Percentiles rank a stretch among this genome's conserved stretches.
Conservation (phyloP, 2,797 vertebrate species). For the Gallinago nigripennis region DNA sequence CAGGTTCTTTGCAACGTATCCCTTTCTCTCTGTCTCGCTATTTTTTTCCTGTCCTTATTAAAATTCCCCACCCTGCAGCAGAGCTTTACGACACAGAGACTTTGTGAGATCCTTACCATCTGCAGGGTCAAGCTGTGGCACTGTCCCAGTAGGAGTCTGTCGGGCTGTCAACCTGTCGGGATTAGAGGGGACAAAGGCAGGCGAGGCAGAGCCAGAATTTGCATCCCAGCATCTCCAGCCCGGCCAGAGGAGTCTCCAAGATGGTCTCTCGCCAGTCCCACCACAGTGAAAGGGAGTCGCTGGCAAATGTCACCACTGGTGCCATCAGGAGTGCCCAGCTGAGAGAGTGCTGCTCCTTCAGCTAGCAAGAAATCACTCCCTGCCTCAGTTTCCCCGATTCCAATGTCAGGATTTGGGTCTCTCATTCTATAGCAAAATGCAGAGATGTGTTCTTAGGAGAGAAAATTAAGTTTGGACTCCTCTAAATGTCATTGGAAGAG, state of each 20-base stretch:
- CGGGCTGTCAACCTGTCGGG: background rate
- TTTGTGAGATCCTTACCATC: background rate
- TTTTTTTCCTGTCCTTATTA: conserved; percentile 47
- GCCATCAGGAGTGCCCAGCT: background rate
- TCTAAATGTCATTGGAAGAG: background rate
- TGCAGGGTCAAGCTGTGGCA: conserved; percentile 18
- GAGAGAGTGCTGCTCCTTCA: background rate
- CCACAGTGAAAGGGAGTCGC: fast-evolving
- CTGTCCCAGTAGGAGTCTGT: conserved; percentile 16
- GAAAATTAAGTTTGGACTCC: background rate
- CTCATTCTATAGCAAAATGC: background rate
- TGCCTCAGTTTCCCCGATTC: conserved; percentile 1
- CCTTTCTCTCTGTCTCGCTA: conserved; percentile 18
- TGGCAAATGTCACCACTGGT: background rate
- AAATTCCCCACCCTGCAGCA: conserved; percentile 58
- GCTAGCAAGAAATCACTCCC: fast-evolving
- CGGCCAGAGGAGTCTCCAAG: background rate
- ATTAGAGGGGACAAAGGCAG: background rate
- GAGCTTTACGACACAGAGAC: background rate
- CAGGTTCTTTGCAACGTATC: conserved; percentile 40
- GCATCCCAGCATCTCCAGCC: fast-evolving
- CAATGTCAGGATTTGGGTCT: fast-evolving
- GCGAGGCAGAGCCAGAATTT: background rate
- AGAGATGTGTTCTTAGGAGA: background rate
- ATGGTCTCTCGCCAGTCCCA: fast-evolving